Evolutionary conservation across 2,113 vertebrate species (phyloP), one percentile per base, ranked within the genome.

Genomic region (Candoia aspera): DNA sequence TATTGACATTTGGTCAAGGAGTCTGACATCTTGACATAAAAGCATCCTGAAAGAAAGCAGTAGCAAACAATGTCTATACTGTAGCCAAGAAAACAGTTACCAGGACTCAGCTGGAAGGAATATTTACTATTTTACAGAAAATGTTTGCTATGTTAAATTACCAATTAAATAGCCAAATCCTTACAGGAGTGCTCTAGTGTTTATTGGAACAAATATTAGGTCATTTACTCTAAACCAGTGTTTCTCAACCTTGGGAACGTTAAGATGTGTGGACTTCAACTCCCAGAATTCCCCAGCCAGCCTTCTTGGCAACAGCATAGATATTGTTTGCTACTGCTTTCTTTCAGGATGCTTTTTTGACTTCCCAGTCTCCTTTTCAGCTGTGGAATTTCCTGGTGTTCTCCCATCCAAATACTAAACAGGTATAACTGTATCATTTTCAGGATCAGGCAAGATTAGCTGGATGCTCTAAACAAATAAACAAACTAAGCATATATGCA

Each of bases 401-500:
- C 26, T 64, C 29, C 24, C 33, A 9, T 42, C 2, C 15, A 21
- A 42, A 42, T 79, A 79, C 37, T 79, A 79, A 37, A 42, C 33
- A 79, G 73, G 33, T 9, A 79, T 37, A 79, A 42, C 68, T 73
- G n/a, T 33, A 37, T 79, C 33, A 79, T 79, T n/a, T n/a, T n/a
- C n/a, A n/a, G n/a, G n/a, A n/a, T n/a, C n/a, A n/a, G n/a, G n/a
- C n/a, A n/a, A n/a, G n/a, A n/a, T n/a, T n/a, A n/a, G n/a, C n/a
- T n/a, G n/a, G n/a, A n/a, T n/a, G n/a, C n/a, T n/a, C n/a, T n/a
- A n/a, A n/a, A n/a, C n/a, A n/a, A n/a, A n/a, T n/a, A n/a, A n/a
- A n/a, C n/a, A n/a, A n/a, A n/a, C n/a, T 62, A 46, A 37, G n/a
- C 49, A 12, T 13, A 49, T 86, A 0, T 5, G 12, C 0, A 2